Percentiles rank a stretch among this genome's conserved stretches.
These are phyloP conservation scores for Acromyrmex heyeri DNA, from an alignment of 1,140 invertebrate species.

Conservation along the genomic window DNA sequence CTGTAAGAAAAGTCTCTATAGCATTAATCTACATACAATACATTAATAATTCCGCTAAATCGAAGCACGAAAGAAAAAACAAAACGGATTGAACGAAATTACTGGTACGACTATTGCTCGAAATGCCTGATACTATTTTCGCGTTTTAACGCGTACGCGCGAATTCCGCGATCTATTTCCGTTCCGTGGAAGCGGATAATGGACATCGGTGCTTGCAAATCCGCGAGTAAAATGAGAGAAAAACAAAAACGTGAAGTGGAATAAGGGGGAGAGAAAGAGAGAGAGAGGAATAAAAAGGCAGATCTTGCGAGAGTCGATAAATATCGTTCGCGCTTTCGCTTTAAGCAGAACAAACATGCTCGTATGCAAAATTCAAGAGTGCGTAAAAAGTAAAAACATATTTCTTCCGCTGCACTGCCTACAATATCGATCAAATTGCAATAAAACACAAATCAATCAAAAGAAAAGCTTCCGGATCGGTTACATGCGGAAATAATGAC, in stretches of 20 bases:
- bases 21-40: too few relatives aligned
- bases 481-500: constrained; percentile 18
- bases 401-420: constrained; percentile 65
- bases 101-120: constrained; percentile 16
- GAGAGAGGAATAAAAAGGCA: not conserved
- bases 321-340: constrained; percentile 49
- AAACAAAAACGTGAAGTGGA: not conserved
- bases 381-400: constrained; percentile 57
- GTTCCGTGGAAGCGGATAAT: constrained; percentile 21
- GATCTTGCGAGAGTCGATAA: constrained; percentile 34
- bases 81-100: not conserved
- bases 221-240: not conserved
- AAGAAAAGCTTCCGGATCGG: constrained; percentile 2
- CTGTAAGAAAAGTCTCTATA: too few relatives aligned
- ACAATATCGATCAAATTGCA: constrained; percentile 22
- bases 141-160: constrained; percentile 43
- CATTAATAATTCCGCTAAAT: not conserved
- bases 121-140: constrained; percentile 56
- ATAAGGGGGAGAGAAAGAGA: not conserved
- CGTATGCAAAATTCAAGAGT: constrained; percentile 18
- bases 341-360: constrained; percentile 12
- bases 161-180: constrained; percentile 56
- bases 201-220: not conserved
- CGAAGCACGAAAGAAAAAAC: constrained; percentile 1
- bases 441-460: constrained; percentile 29